A percentile compares a stretch with the other conserved stretches of the same genome.
These are phyloP conservation scores for Sebastes ruberrimus DNA, from an alignment of 2,797 vertebrate species.

Conservation along the genomic window DNA sequence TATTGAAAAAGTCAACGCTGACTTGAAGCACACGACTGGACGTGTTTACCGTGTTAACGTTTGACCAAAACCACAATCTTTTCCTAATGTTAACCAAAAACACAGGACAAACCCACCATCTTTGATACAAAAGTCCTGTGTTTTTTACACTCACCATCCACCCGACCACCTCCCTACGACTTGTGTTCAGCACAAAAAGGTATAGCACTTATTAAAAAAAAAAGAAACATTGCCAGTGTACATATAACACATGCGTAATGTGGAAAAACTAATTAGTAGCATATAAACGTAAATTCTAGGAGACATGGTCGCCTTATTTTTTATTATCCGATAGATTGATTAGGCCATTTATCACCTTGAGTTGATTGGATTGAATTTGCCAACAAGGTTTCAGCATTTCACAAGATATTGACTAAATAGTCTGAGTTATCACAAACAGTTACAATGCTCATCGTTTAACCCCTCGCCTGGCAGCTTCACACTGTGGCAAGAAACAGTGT, in stretches of 20 bases:
- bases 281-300: background rate
- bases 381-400: background rate
- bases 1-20: background rate
- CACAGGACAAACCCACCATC: background rate
- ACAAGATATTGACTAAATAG: background rate
- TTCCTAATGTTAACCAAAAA: background rate
- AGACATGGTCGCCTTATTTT: background rate
- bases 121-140: background rate
- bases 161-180: background rate
- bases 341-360: background rate
- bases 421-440: background rate
- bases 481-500: constrained; percentile 5
- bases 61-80: background rate
- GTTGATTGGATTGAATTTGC: background rate
- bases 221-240: background rate
- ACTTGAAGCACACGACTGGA: background rate
- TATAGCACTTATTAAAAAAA: background rate
- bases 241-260: background rate
- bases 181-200: background rate
- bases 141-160: background rate
- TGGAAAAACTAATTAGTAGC: background rate
- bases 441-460: constrained; percentile 19
- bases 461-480: background rate
- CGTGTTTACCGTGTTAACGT: background rate
- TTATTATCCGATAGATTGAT: background rate